These are phyloP conservation scores for Clarias macrocephalus DNA, from an alignment of 2,113 vertebrate species.

Conservation along the genomic window DNA sequence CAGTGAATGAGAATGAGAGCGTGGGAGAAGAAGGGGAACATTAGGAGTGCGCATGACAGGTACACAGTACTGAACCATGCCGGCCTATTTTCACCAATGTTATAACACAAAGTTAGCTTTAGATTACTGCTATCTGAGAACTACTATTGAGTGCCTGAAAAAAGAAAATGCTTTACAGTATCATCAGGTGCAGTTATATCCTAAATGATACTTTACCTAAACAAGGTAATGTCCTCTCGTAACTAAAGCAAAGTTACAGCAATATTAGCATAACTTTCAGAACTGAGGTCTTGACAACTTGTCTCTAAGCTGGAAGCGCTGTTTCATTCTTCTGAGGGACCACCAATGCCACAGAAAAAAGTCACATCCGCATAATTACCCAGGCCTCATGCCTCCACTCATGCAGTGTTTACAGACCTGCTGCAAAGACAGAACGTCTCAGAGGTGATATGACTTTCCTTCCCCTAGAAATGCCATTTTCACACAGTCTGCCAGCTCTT, in stretches of 20 bases:
- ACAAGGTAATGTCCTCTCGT: not conserved
- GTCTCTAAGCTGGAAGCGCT: not conserved
- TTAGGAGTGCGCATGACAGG: too few species aligned
- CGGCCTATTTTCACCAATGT: not conserved
- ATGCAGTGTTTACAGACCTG: slow-evolving; percentile 2
- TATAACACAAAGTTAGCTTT: not conserved
- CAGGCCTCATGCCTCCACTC: not conserved
- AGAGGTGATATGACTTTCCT: not conserved
- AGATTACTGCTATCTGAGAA: not conserved
- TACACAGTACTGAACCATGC: too few species aligned
- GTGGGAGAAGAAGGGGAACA: too few species aligned
- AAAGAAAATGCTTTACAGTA: not conserved
- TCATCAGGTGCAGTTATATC: not conserved
- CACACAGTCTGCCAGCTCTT: not conserved
- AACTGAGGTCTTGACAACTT: not conserved
- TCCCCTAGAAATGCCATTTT: not conserved
- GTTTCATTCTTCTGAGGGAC: not conserved
- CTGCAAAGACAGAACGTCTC: not conserved
- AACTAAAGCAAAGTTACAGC: not conserved
- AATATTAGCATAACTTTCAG: not conserved
- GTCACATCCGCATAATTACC: not conserved
- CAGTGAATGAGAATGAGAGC: too few species aligned
- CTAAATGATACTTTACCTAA: not conserved
- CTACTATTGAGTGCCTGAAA: not conserved
- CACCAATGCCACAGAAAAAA: not conserved